phyloP scores from a whole-genome alignment of 2,797 vertebrate species.

The Hybognathus amarus region DNA sequence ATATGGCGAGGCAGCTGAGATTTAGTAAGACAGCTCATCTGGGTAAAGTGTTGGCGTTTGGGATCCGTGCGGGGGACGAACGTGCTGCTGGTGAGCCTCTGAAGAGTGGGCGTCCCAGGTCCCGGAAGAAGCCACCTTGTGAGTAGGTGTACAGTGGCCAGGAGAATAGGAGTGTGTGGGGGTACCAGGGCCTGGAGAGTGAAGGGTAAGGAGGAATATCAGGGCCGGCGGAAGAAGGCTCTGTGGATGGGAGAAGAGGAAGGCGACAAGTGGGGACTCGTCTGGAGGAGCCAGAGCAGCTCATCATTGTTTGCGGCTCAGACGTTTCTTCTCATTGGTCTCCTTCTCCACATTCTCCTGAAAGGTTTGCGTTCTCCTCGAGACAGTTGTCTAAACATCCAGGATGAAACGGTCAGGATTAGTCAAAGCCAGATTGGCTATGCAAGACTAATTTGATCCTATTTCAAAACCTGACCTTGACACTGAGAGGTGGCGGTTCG shows the following conservation, averaged over 20 bases:
- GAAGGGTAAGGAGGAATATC: slow-evolving; percentile 71
- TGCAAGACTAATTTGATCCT: not conserved
- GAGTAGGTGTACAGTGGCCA: slow-evolving; percentile 52
- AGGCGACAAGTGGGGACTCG: slow-evolving; percentile 89
- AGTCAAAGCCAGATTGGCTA: not conserved
- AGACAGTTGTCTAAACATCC: slow-evolving; percentile 86
- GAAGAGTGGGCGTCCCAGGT: slow-evolving; percentile 72
- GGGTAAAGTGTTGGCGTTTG: slow-evolving; percentile 66
- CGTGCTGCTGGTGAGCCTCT: slow-evolving; percentile 62
- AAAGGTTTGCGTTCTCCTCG: slow-evolving; percentile 94
- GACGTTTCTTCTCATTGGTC: slow-evolving; percentile 91
- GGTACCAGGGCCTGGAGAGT: slow-evolving; percentile 70
- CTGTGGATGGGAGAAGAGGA: slow-evolving; percentile 84
- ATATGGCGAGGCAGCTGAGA: slow-evolving; percentile 13
- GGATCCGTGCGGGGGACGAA: slow-evolving; percentile 63
- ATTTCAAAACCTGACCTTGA: slow-evolving; percentile 80
- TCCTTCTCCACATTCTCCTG: slow-evolving; percentile 94
- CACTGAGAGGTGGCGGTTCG: slow-evolving; percentile 84
- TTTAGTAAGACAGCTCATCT: slow-evolving; percentile 64
- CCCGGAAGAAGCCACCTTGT: slow-evolving; percentile 72
- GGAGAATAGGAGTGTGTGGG: slow-evolving; percentile 57
- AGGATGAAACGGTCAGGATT: slow-evolving; percentile 2
- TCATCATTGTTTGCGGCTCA: slow-evolving; percentile 96
- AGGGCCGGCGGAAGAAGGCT: slow-evolving; percentile 76
- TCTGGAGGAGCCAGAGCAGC: slow-evolving; percentile 96